Base-by-base conservation (phyloP, 2,113 vertebrate species). In the Sebastes schlegelii region DNA sequence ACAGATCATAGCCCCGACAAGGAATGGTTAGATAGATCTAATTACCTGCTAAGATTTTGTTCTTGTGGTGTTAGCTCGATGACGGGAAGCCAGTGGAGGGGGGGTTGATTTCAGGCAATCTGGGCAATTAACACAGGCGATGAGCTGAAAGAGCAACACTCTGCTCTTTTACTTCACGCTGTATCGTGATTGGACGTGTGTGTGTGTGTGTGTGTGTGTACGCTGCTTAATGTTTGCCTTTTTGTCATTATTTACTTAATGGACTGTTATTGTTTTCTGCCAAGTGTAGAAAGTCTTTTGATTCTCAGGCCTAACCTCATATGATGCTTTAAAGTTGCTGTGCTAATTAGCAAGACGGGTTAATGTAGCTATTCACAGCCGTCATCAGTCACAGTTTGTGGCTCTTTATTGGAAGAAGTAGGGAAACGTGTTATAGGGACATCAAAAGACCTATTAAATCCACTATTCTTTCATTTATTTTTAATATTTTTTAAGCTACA, bases 81-180 rank as follows among this genome's bases (percentile, higher is more conserved):
- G 81, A 85, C 55, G 72, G 34, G 74, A 83, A 82, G 74, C 74
- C 69, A 9, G 87, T 84, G 82, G n/a, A n/a, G 89, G 76, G 83
- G 63, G 86, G 68, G 85, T 58, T 87, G 80, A 90, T 91, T 91
- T 93, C 80, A 83, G 84, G 89, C 86, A 86, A 86, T 91, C 75
- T 91, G 86, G 76, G 87, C 84, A 92, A 93, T 92, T 93, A 92
- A 83, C 85, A 72, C 58, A 87, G 79, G 63, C 46, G 55, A 87
- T 89, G 77, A 92, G 87, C 77, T 84, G 57, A 83, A 84, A 40
- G 68, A 84, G 74, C 71, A 82, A 82, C 89, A 80, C 80, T 88
- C 62, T 79, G 62, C 77, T 63, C 40, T 54, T 79, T 82, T 80
- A 79, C 89, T 86, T 81, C 62, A 81, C 2, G 11, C 51, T 79